Evolutionary conservation across 2,888 invertebrate genomes (phyloP).

Genomic region (Coecobrya sp.): DNA sequence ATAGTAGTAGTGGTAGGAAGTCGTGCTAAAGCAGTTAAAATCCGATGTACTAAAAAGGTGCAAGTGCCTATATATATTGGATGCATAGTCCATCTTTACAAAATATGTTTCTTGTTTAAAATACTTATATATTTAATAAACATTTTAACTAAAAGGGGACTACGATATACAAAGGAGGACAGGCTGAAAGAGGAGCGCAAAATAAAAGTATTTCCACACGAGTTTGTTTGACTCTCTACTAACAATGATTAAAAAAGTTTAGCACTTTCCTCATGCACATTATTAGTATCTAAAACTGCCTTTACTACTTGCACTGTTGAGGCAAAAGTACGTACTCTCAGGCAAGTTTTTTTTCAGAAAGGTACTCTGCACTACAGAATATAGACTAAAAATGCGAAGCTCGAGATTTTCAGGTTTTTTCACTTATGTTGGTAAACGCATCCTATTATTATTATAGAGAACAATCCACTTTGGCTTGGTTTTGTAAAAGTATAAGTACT

Average conservation of each 20-base stretch:
- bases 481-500: conserved; percentile 6
- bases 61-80: neutral
- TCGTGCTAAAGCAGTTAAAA: conserved; percentile 27
- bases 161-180: neutral
- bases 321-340: neutral
- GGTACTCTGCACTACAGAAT: neutral
- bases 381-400: neutral
- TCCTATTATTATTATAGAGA: neutral
- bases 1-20: neutral
- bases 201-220: conserved; percentile 77
- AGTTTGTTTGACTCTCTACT: conserved; percentile 71
- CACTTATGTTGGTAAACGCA: neutral
- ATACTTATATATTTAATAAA: conserved; percentile 17
- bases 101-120: neutral
- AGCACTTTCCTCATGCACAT: conserved; percentile 75
- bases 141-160: neutral
- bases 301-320: neutral
- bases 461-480: neutral
- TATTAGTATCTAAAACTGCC: conserved; percentile 68
- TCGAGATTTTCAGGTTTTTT: neutral
- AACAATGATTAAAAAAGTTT: conserved; percentile 80
- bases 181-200: neutral
- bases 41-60: conserved; percentile 36
- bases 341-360: conserved; percentile 32
- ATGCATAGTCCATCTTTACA: neutral